Evolutionary conservation across 2,113 vertebrate genomes (phyloP), one percentile per base, ranked within the genome.

Genomic region (Atrichornis clamosus): DNA sequence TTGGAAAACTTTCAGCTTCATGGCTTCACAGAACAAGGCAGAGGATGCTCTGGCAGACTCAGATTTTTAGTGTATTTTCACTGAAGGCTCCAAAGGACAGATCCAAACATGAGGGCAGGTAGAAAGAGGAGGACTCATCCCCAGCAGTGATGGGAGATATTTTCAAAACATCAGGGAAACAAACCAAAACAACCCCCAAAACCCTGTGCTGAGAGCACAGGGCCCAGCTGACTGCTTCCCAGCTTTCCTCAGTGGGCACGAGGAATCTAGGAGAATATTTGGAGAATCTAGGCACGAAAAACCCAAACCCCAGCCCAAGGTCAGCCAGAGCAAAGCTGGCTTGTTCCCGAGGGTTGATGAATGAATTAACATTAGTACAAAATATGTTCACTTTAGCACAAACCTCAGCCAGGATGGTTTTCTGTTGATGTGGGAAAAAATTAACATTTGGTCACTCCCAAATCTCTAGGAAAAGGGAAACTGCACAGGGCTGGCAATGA

Each of bases 71-170:
- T 27, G 10, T 50, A 0, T 41, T 94, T 81, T 33, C 26, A 44
- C 3, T 16, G 42, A 50, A 70, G 55, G 5, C 6, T 37, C 35
- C 18, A 39, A 74, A 84, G 21, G 27, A 64, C 16, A 2, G 1
- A 21, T 37, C 32, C 1, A 3, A 94, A 41, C 9, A 19, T 3
- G 1, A 5, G 14, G 4, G 26, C 1, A 1, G 3, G 5, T 8
- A 41, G 39, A 35, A 77, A 70, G 22, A 50, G 46, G 13, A 32
- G 33, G 6, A 35, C 4, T 24, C 14, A 3, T 23, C 47, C n/a
- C 53, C 56, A 84, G 30, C 44, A 52, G 30, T 0, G 6, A 33
- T 56, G 21, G 35, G 15, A 91, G n/a, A 10, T 17, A 5, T 26
- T 32, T 47, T 26, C 74, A 55, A 26, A 89, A 58, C 2, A 0